These are phyloP conservation scores for Channa maculata DNA, from an alignment of 2,113 vertebrate genomes.

Conservation along the genomic window DNA sequence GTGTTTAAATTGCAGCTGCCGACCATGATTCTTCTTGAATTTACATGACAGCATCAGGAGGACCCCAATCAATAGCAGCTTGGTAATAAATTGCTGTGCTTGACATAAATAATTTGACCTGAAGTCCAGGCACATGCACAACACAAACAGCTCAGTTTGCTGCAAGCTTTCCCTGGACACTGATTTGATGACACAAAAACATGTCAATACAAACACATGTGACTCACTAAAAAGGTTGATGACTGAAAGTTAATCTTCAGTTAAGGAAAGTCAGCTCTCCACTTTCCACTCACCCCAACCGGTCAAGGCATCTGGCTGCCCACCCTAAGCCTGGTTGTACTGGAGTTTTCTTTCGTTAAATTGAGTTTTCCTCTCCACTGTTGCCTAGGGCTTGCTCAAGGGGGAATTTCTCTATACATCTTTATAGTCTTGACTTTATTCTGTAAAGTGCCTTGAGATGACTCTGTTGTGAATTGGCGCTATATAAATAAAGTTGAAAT, in stretches of 20 bases:
- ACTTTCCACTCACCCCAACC: no score
- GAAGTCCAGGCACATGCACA: slow-evolving; percentile 54
- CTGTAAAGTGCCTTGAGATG: no score
- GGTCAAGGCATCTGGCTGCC: no score
- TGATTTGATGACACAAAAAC: slow-evolving; percentile 54
- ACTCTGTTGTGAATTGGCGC: no score
- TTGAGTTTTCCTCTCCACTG: no score
- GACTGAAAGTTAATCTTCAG: slow-evolving; percentile 39
- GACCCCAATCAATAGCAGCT: slow-evolving; percentile 77
- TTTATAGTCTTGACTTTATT: no score
- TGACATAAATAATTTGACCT: slow-evolving; percentile 75
- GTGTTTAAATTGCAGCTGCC: slow-evolving; percentile 44
- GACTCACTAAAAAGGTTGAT: slow-evolving; percentile 14
- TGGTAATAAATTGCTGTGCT: slow-evolving; percentile 75
- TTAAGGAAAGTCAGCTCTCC: no score
- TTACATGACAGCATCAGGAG: slow-evolving; percentile 72
- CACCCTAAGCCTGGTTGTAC: no score
- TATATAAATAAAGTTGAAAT: no score
- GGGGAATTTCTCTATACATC: no score
- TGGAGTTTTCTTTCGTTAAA: no score
- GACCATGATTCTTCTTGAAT: slow-evolving; percentile 70
- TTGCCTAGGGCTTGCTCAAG: no score
- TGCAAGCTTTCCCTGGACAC: slow-evolving; percentile 32
- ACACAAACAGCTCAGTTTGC: slow-evolving; percentile 61
- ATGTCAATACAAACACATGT: slow-evolving; percentile 39